Conservation (phyloP, 2,888 invertebrate genomes). For the Rhynchonema sp. region DNA sequence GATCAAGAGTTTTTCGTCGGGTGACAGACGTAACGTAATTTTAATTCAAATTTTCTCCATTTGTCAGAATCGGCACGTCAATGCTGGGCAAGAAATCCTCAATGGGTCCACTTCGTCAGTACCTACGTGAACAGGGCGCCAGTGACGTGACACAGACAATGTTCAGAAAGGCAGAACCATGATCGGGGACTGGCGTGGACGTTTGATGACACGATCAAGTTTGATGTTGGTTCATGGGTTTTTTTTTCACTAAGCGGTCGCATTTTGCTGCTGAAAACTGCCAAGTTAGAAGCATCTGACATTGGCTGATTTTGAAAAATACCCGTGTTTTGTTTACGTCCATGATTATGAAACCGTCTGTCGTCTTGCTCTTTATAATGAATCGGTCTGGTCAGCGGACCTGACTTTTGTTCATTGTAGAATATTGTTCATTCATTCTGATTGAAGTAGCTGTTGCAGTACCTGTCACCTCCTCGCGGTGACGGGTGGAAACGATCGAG, state of each 20-base stretch:
- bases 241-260: conserved; percentile 7
- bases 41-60: background rate
- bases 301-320: background rate
- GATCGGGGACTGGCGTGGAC: conserved; percentile 89
- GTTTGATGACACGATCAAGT: conserved; percentile 24
- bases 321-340: too few relatives aligned
- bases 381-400: background rate
- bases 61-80: conserved; percentile 56
- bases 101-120: conserved; percentile 45
- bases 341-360: too few relatives aligned
- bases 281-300: background rate
- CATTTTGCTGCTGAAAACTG: background rate
- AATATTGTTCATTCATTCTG: too few relatives aligned
- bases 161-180: conserved; percentile 77
- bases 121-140: conserved; percentile 32
- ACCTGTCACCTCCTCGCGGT: too few relatives aligned
- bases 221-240: conserved; percentile 22
- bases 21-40: background rate
- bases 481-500: too few relatives aligned
- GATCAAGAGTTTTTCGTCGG: too few relatives aligned
- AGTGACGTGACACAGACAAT: background rate
- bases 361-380: background rate
- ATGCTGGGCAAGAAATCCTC: conserved; percentile 79
- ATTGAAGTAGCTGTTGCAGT: too few relatives aligned
- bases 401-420: background rate